phyloP scores from a whole-genome alignment of 2,888 invertebrate genomes.

The Heterodera filipjevi region DNA sequence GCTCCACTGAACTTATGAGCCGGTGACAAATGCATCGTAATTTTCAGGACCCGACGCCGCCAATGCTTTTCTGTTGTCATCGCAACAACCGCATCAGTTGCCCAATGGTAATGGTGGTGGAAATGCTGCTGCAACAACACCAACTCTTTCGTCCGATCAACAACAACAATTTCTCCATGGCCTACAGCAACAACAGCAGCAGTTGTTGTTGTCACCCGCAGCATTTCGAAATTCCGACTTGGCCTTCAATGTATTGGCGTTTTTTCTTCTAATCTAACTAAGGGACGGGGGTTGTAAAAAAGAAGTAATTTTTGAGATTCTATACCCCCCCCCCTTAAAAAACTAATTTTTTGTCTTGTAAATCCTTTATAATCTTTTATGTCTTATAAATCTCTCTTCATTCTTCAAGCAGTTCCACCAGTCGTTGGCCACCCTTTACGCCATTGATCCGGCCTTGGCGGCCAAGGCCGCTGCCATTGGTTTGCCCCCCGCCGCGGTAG shows the following conservation, averaged over 20 bases:
- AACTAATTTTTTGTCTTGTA: too few species aligned
- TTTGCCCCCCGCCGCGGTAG: not conserved
- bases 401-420: constrained; percentile 19
- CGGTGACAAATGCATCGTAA: too few species aligned
- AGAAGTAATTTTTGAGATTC: not conserved
- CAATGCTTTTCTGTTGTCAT: not conserved
- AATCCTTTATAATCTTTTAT: too few species aligned
- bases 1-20: too few species aligned
- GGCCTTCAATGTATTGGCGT: constrained; percentile 10
- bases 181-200: not conserved
- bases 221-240: constrained; percentile 28
- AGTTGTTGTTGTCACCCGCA: constrained; percentile 5
- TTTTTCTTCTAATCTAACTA: not conserved
- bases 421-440: constrained; percentile 29
- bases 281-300: not conserved
- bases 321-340: not conserved
- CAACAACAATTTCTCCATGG: too few species aligned
- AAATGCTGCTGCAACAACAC: too few species aligned
- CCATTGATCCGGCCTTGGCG: constrained; percentile 32
- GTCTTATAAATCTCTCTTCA: too few species aligned
- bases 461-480: constrained; percentile 26
- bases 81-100: not conserved
- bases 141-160: not conserved
- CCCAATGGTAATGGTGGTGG: too few species aligned
- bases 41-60: too few species aligned